Evolutionary conservation across 2,888 invertebrate species (phyloP).

Genomic region (Hyposoter dolosus): DNA sequence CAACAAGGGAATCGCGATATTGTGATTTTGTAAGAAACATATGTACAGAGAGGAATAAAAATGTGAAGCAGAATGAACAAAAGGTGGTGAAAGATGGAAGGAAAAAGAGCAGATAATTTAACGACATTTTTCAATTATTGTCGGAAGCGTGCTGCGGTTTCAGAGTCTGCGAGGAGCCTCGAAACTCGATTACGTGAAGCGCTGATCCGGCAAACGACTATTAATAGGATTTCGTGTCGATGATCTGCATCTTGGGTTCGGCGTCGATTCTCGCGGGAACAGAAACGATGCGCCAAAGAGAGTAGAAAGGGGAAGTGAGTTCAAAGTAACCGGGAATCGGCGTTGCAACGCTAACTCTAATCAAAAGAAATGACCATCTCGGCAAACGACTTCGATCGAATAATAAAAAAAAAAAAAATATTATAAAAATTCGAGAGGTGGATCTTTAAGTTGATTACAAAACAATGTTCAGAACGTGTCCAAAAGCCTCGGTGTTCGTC

Average conservation of each 20-base stretch:
- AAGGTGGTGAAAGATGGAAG: conserved; percentile 67
- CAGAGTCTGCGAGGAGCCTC: conserved; percentile 71
- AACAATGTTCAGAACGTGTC: conserved; percentile 54
- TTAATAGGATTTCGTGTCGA: conserved; percentile 83
- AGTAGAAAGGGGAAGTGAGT: conserved; percentile 58
- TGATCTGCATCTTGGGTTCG: conserved; percentile 80
- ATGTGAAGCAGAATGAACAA: conserved; percentile 55
- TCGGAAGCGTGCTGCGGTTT: conserved; percentile 80
- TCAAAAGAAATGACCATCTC: background rate
- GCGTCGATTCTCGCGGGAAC: conserved; percentile 28
- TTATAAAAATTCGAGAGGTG: conserved; percentile 13
- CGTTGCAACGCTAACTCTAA: conserved; percentile 57
- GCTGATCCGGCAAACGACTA: conserved; percentile 84
- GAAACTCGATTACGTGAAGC: conserved; percentile 81
- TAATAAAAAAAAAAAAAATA: conserved; percentile 3
- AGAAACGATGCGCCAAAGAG: conserved; percentile 30
- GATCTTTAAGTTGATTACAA: conserved; percentile 54
- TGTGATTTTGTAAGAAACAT: background rate
- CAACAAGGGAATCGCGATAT: background rate
- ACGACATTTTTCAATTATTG: conserved; percentile 68
- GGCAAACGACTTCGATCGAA: background rate
- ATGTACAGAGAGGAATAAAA: background rate
- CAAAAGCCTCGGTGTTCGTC: conserved; percentile 58
- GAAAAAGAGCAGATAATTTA: conserved; percentile 66
- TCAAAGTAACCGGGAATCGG: conserved; percentile 61